These are phyloP conservation scores for Antheraea mylitta DNA, from an alignment of 1,140 invertebrate species.

Conservation along the genomic window DNA sequence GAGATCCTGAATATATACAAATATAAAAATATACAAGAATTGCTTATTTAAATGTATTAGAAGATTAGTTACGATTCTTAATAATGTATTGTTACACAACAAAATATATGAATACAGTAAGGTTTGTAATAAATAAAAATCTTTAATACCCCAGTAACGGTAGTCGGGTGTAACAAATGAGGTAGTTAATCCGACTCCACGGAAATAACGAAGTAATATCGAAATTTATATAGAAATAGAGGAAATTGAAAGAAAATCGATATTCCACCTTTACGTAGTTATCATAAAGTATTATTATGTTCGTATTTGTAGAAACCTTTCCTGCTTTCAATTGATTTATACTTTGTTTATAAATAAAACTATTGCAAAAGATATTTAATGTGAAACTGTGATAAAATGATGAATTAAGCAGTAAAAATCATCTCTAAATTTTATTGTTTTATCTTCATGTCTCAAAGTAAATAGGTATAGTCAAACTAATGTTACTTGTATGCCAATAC, in stretches of 20 bases:
- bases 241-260: constrained; percentile 23
- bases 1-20: no score
- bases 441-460: no score
- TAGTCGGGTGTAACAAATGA: not conserved
- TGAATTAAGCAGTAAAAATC: no score
- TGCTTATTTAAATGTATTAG: no score
- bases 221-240: constrained; percentile 14
- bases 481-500: no score
- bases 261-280: constrained; percentile 16
- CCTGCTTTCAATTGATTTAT: not conserved
- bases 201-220: constrained; percentile 18
- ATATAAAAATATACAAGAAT: no score
- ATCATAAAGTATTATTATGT: constrained; percentile 10
- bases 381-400: no score
- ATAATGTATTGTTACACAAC: not conserved
- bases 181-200: constrained; percentile 5
- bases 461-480: no score
- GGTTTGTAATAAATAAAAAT: not conserved
- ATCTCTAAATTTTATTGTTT: no score
- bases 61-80: no score
- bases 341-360: not conserved
- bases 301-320: not conserved
- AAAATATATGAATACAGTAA: not conserved
- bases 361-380: not conserved
- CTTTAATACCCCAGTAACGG: not conserved